These are phyloP conservation scores for Equus quagga DNA, from an alignment of 2,113 vertebrate species.

Conservation along the genomic window DNA sequence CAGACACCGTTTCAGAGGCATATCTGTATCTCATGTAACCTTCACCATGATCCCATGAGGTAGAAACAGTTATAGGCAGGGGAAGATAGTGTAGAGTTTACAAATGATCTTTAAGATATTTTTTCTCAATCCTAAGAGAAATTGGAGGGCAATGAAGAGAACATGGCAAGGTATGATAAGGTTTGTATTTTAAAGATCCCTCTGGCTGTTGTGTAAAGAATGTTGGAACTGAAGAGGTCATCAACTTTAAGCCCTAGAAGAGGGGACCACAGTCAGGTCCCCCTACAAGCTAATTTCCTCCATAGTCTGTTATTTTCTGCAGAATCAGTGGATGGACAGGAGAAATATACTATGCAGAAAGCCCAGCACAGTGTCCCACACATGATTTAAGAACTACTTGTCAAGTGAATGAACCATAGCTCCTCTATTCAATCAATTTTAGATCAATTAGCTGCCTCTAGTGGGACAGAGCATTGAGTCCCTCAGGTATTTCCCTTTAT, in stretches of 20 bases:
- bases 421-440: neutral
- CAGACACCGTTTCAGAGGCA: neutral
- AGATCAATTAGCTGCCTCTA: neutral
- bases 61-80: neutral
- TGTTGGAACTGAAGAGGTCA: neutral
- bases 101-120: neutral
- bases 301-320: neutral
- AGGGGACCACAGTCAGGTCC: neutral
- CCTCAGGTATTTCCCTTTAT: neutral
- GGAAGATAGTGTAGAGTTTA: neutral
- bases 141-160: neutral
- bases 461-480: neutral
- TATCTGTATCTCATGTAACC: neutral
- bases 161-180: neutral
- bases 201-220: neutral
- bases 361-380: neutral
- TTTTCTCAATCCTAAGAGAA: neutral
- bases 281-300: neutral
- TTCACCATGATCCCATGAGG: neutral
- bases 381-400: neutral
- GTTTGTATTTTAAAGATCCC: neutral
- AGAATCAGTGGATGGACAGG: neutral
- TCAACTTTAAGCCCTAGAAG: neutral
- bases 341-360: conserved; percentile 12
- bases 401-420: neutral